Evolutionary conservation across 2,113 vertebrate genomes (phyloP).

Genomic region (Ochotona curzoniae): DNA sequence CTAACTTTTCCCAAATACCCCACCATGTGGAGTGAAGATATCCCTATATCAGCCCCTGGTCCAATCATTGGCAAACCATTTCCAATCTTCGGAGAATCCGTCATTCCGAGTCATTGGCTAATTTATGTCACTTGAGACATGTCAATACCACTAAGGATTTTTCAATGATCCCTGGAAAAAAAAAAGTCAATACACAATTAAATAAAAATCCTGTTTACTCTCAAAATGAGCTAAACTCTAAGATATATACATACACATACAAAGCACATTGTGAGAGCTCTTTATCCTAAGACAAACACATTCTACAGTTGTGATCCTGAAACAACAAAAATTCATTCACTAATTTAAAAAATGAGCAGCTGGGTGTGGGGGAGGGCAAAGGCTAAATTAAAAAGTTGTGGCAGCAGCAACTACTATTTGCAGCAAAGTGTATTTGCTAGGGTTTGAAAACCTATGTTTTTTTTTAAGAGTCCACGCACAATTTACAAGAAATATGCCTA

Average conservation of each 20-base stretch:
- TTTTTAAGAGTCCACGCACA: neutral
- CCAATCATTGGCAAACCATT: conserved; percentile 94
- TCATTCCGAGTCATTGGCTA: conserved; percentile 90
- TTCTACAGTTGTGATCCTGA: conserved; percentile 28
- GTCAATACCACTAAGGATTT: conserved; percentile 90
- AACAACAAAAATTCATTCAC: conserved; percentile 12
- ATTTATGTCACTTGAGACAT: conserved; percentile 92
- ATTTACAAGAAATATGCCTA: conserved; percentile 25
- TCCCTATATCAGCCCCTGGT: conserved; percentile 95
- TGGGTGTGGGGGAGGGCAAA: neutral
- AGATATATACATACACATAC: neutral
- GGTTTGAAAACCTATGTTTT: conserved; percentile 20
- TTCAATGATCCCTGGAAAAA: conserved; percentile 91
- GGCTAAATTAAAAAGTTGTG: neutral
- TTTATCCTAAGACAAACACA: conserved; percentile 17
- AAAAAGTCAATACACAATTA: conserved; percentile 88
- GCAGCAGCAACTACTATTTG: neutral
- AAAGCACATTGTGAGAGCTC: conserved; percentile 23
- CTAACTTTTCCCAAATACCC: conserved; percentile 99
- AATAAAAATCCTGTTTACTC: conserved; percentile 80
- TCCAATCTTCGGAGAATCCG: conserved; percentile 90
- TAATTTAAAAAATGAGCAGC: conserved; percentile 32
- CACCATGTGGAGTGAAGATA: conserved; percentile 93
- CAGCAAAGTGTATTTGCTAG: neutral
- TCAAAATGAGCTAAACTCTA: conserved; percentile 65